A percentile compares a stretch with the other conserved stretches of the same genome.
Evolutionary conservation across 2,113 vertebrate genomes (phyloP).

Genomic region (Chitala chitala): DNA sequence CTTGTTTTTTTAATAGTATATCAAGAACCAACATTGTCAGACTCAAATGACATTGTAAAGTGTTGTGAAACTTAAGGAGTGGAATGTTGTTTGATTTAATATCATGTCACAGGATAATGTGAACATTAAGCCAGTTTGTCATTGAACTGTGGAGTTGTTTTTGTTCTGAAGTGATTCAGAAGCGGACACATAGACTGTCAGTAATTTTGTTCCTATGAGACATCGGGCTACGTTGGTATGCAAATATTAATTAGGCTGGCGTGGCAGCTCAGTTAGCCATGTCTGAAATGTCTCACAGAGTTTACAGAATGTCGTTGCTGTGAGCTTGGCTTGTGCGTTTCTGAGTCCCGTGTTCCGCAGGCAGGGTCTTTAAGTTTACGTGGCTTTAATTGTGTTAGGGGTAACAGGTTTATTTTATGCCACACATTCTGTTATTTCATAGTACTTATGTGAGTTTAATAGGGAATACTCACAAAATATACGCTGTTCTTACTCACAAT

Average conservation of each 20-base stretch:
- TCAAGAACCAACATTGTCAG: too few species aligned
- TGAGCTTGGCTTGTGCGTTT: not conserved
- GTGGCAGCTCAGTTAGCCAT: not conserved
- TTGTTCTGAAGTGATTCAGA: not conserved
- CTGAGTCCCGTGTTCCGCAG: not conserved
- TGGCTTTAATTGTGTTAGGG: too few species aligned
- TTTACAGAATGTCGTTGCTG: not conserved
- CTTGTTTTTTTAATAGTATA: not conserved
- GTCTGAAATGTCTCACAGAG: conserved; percentile 20
- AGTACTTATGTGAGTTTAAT: too few species aligned
- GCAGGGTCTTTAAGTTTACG: too few species aligned
- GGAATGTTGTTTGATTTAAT: not conserved
- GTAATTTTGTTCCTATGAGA: not conserved
- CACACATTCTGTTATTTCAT: too few species aligned
- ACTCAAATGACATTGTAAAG: too few species aligned
- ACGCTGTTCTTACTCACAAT: not conserved
- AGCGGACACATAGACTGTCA: not conserved
- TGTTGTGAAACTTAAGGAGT: too few species aligned
- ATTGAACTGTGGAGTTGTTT: not conserved
- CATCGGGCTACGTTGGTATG: not conserved
- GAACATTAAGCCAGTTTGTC: not conserved
- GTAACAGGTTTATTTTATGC: not conserved
- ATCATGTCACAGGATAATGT: not conserved
- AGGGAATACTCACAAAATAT: too few species aligned
- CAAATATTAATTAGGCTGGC: not conserved